Base-by-base conservation (phyloP, 2,797 vertebrate genomes). In the Parauchenoglanis punctatus region DNA sequence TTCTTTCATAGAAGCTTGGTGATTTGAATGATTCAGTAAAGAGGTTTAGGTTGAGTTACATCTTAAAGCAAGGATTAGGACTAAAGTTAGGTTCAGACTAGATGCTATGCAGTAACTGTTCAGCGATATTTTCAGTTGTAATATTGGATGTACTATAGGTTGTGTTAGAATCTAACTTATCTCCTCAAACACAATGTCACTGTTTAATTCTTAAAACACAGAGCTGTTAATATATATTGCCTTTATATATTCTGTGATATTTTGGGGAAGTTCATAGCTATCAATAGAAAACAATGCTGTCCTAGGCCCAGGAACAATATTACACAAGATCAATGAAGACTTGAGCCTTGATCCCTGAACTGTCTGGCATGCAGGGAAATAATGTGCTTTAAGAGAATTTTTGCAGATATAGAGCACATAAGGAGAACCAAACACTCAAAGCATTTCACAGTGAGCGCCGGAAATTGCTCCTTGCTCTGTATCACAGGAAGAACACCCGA, bases 311-410 rank as follows among this genome's bases (percentile, higher is more conserved):
- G 68, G 56, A 87, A 44, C 28, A 63, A 63, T 59, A 54, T 63
- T 87, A 20, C 46, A 13, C 59, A 65, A 61, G 70, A 82, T 67
- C 72, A 78, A 13, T 61, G 35, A 81, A 49, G 31, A 72, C 18
- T 44, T 31, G 54, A 77, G 54, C n/a, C 52, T 58, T 78, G 18
- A 59, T 28, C 54, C 2, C 35, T 25, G 3, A 56, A 1, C 6
- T 76, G 77, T 46, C 58, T 75, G 77, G 46, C 23, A 67, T 77
- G 78, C 58, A 88, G 59, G 68, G 84, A 52, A 88, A 85, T 82
- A 85, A 61, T n/a, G 56, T 65, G 67, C 61, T 77, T 40, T 68
- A 61, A 78, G 54, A 77, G 35, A 23, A 85, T 52, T 7, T 52
- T 20, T 17, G 28, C 73, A 13, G 76, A 46, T 88, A 81, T 77